Conservation (phyloP, 1,140 invertebrate genomes). For the Macrosteles quadrilineatus region DNA sequence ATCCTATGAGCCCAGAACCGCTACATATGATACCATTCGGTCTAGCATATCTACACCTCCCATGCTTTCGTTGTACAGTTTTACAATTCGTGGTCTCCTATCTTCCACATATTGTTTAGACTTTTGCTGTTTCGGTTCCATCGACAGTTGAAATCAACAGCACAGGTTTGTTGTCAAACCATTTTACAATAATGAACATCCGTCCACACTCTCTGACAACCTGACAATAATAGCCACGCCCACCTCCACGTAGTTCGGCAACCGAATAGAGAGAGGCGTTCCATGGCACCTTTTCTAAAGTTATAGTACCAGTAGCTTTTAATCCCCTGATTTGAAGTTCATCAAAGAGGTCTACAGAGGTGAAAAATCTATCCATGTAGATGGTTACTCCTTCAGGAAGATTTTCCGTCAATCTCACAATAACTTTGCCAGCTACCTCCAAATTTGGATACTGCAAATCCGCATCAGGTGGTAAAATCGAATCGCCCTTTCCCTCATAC, state of each 20-base stretch:
- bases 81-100: neutral
- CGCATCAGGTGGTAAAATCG: neutral
- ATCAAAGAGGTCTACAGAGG: constrained; percentile 4
- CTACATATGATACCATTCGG: constrained; percentile 24
- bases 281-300: constrained; percentile 5
- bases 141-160: neutral
- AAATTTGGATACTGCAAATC: constrained; percentile 3
- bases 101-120: neutral
- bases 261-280: neutral
- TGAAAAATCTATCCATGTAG: constrained; percentile 33
- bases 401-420: constrained; percentile 29
- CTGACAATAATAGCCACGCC: neutral
- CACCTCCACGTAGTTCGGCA: neutral
- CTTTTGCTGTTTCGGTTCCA: constrained; percentile 13
- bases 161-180: constrained; percentile 34
- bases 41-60: constrained; percentile 35
- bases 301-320: constrained; percentile 26
- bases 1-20: too few relatives aligned
- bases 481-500: constrained; percentile 33
- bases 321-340: constrained; percentile 7
- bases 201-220: constrained; percentile 27
- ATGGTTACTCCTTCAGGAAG: constrained; percentile 14
- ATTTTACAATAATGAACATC: constrained; percentile 22
- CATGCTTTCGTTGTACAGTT: constrained; percentile 35
- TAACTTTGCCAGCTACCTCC: constrained; percentile 15